Base-by-base conservation (phyloP, 2,113 vertebrate species). In the Cynoglossus semilaevis region DNA sequence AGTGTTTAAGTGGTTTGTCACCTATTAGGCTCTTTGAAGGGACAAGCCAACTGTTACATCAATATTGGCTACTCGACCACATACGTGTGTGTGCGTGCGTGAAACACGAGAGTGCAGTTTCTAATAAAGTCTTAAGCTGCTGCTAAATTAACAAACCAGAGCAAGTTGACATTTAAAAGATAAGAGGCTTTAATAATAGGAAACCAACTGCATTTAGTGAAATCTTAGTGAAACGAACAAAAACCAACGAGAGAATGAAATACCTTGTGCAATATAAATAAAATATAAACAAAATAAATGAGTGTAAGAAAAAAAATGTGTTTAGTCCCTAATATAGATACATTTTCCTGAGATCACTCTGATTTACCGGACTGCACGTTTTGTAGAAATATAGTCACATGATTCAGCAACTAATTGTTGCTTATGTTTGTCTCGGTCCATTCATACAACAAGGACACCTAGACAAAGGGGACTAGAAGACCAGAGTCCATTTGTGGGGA, bases 21-120 rank as follows among this genome's bases (percentile, higher is more conserved):
- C 52, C 71, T 80, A 86, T 87, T 86, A 86, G 51, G 65, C 63
- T 59, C 71, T 68, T 58, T 67, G 62, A 74, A 51, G 62, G 79
- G 59, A 11, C 51, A 78, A 79, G 74, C 74, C 72, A 79, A 71
- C 43, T 67, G 69, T 61, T 15, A 58, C 47, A 47, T 66, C 43
- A 46, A 15, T 55, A 16, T 46, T 79, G 59, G 77, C 67, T 76
- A 73, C 73, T 73, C 56, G n/a, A 58, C 66, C 1, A 40, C 5
- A 18, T 22, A 36, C 15, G 34, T n/a, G 58, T n/a, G 34, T 15
- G 14, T 44, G 43, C 41, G 51, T 5, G 9, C 5, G 42, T 34
- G 37, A 47, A 8, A 2, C 44, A 16, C 38, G n/a, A 58, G 58
- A 67, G 15, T 38, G 16, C 54, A 66, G 1, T 34, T 2, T 1